These are phyloP conservation scores for Cydia fagiglandana DNA, from an alignment of 1,140 invertebrate genomes.

Conservation along the genomic window DNA sequence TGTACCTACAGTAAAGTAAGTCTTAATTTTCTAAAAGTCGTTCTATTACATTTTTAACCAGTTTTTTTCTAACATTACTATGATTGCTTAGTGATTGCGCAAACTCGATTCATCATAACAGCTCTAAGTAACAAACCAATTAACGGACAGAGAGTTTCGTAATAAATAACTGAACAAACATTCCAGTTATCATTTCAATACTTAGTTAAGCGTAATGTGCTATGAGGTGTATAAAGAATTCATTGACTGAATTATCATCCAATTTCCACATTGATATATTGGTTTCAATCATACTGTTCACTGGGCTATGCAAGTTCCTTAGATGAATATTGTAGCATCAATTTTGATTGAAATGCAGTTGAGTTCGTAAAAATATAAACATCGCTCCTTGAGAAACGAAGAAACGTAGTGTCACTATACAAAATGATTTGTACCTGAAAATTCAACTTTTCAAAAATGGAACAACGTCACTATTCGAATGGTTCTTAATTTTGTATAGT, in stretches of 20 bases:
- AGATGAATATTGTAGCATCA: too few species aligned
- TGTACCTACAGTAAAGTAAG: background rate
- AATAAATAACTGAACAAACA: slow-evolving; percentile 41
- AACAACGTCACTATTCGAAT: too few species aligned
- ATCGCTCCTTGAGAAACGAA: too few species aligned
- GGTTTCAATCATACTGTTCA: too few species aligned
- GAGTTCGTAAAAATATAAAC: too few species aligned
- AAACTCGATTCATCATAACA: slow-evolving; percentile 37
- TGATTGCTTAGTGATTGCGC: slow-evolving; percentile 31
- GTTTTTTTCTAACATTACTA: slow-evolving; percentile 3
- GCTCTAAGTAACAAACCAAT: slow-evolving; percentile 38
- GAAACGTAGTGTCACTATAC: too few species aligned
- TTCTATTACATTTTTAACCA: background rate
- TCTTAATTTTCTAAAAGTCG: slow-evolving; percentile 5
- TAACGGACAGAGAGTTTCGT: slow-evolving; percentile 39
- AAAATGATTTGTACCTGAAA: too few species aligned
- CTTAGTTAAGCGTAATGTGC: slow-evolving; percentile 30
- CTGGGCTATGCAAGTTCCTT: too few species aligned
- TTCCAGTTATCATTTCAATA: slow-evolving; percentile 52
- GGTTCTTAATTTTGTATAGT: too few species aligned
- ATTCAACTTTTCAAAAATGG: too few species aligned
- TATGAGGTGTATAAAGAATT: background rate
- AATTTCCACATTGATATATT: background rate
- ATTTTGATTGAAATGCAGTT: too few species aligned
- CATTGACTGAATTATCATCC: background rate